Conservation (phyloP, 37 sponge, comb jelly and placozoan genomes). For the Aphrocallistes beatrix region DNA sequence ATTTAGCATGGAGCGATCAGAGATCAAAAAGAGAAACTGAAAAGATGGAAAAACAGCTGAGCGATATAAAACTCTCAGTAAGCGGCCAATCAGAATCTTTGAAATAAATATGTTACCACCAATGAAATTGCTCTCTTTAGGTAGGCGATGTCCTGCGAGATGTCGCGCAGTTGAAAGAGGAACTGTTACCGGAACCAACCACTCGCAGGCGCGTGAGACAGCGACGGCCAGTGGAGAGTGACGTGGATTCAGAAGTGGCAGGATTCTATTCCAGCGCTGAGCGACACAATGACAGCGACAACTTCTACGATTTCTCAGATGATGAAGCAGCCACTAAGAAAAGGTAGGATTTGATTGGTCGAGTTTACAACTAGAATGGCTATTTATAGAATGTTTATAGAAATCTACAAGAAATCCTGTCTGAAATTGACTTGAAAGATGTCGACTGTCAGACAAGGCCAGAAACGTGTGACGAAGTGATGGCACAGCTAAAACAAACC, state of each 20-base stretch:
- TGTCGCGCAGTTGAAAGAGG: not conserved
- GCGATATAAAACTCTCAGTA: not conserved
- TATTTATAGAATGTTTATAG: too few species aligned
- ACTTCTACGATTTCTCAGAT: slow-evolving; percentile 7
- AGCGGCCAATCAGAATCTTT: not conserved
- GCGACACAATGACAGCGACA: not conserved
- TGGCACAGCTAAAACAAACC: not conserved
- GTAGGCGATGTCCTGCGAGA: not conserved
- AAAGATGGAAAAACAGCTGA: not conserved
- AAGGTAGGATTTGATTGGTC: too few species aligned
- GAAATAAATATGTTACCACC: too few species aligned
- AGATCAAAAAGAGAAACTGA: not conserved
- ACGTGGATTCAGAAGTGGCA: not conserved
- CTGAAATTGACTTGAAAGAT: not conserved
- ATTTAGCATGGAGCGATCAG: not conserved
- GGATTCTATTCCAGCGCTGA: not conserved
- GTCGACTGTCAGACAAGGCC: not conserved
- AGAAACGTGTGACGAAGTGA: not conserved
- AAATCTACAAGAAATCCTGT: not conserved
- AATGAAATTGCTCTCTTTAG: too few species aligned
- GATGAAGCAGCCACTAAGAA: not conserved
- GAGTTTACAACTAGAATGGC: too few species aligned
- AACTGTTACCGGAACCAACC: not conserved
- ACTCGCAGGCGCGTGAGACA: not conserved
- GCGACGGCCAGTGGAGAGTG: not conserved